Conservation (phyloP, 2,888 invertebrate genomes). For the Neocrepidodera transversa region DNA sequence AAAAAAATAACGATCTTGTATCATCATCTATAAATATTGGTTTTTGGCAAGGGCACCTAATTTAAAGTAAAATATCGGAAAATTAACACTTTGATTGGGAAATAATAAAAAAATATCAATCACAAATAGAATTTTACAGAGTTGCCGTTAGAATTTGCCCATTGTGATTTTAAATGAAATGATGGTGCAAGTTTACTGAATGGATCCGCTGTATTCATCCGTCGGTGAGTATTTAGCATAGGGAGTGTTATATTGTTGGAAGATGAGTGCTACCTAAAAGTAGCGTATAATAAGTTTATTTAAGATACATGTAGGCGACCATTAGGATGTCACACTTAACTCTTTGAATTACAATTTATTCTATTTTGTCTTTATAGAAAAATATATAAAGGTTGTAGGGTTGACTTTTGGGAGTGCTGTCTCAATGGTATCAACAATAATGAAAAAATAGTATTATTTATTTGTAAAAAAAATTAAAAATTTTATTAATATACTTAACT, state of each 20-base stretch:
- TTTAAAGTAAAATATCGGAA: neutral
- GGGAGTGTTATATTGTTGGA: conserved; percentile 54
- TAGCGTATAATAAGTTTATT: conserved; percentile 49
- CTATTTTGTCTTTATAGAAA: no score
- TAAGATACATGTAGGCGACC: conserved; percentile 42
- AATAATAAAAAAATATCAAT: conserved; percentile 6
- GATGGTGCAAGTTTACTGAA: conserved; percentile 37
- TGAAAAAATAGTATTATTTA: no score
- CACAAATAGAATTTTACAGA: conserved; percentile 16
- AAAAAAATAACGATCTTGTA: no score
- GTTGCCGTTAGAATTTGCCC: conserved; percentile 22
- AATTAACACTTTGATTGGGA: no score
- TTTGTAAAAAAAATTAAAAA: no score
- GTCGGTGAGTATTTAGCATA: conserved; percentile 48
- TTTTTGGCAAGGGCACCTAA: neutral
- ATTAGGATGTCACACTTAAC: conserved; percentile 7
- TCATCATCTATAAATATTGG: conserved; percentile 1
- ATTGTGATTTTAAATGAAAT: conserved; percentile 37
- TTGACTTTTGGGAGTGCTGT: no score
- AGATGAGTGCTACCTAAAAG: conserved; percentile 54
- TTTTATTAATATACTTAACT: no score
- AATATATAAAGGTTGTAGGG: no score
- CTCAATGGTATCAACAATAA: no score
- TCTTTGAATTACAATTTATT: no score
- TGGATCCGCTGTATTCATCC: conserved; percentile 31